phyloP scores from a whole-genome alignment of 2,113 vertebrate genomes.

The Prionailurus bengalensis region DNA sequence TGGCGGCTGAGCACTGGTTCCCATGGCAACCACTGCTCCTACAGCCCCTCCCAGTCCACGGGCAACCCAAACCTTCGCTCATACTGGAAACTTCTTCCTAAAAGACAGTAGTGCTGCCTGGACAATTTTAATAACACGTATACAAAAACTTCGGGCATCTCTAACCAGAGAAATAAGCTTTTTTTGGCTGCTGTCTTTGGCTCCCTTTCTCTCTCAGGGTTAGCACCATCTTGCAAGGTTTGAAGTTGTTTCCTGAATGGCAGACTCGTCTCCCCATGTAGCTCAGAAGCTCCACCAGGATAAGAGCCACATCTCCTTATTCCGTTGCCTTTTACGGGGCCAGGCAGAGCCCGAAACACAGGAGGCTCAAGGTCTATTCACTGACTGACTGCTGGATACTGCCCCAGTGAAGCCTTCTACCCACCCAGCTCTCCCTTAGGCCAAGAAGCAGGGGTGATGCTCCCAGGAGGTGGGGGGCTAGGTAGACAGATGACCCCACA shows the following conservation, averaged over 20 bases:
- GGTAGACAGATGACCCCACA: background rate
- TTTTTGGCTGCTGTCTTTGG: background rate
- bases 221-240: background rate
- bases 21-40: slow-evolving; percentile 55
- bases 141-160: background rate
- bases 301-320: background rate
- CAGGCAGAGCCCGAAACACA: too few relatives aligned
- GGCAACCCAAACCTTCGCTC: background rate
- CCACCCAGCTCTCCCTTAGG: background rate
- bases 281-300: background rate
- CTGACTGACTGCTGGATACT: background rate
- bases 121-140: background rate
- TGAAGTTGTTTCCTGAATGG: background rate
- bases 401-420: background rate
- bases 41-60: background rate
- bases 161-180: background rate
- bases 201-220: background rate
- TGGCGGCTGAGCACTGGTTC: background rate
- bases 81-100: slow-evolving; percentile 44
- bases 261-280: background rate
- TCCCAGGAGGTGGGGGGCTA: background rate
- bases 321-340: background rate
- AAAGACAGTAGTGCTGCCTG: background rate
- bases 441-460: background rate
- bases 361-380: background rate